Base-by-base conservation (phyloP, 2,113 vertebrate genomes). In the Corydoras sp. region DNA sequence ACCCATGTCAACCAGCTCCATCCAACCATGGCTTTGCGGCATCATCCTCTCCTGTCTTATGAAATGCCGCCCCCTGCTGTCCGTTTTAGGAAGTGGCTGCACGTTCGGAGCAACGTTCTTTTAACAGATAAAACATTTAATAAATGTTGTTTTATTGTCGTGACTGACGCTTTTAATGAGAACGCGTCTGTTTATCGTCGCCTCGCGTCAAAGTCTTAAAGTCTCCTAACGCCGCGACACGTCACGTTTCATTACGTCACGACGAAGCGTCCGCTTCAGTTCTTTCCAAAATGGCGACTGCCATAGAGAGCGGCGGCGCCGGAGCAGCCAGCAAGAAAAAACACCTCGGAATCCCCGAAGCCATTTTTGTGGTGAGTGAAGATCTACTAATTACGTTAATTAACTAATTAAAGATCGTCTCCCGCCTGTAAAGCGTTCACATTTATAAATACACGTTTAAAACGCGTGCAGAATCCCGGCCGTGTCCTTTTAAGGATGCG, bases 261-360 rank as follows among this genome's bases (percentile, higher is more conserved):
- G 83, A 83, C 84, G 83, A 79, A 85, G 85, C 81, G 79, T 81
- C 83, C 62, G 12, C 3, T 56, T n/a, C 64, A 56, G 72, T 66
- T 85, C 73, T 86, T 82, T 90, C 77, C 89, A 95, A 92, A 86
- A 97, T 97, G 96, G 94, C 95, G 85, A 83, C 88, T 82, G 90
- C 91, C 81, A 88, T 85, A 79, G 89, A 92, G 76, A 85, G 85
- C 78, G 84, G 85, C 86, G 90, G 90, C 78, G 86, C 78, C 48
- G 84, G 79, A 2, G 75, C 82, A 35, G 88, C 87, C 49, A 86
- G 84, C 31, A 93, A 89, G 85, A 90, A 90, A 65, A 89, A 90
- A 65, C 93, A 95, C 31, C 88, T 98, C 24, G 95, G 95, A 3
- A 97, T 98, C 75, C 95, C 95, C 0, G 93, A 95, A 80, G 94